Evolutionary conservation across 2,113 vertebrate species (phyloP), one percentile per base, ranked within the genome.

Genomic region (Sturnira hondurensis): DNA sequence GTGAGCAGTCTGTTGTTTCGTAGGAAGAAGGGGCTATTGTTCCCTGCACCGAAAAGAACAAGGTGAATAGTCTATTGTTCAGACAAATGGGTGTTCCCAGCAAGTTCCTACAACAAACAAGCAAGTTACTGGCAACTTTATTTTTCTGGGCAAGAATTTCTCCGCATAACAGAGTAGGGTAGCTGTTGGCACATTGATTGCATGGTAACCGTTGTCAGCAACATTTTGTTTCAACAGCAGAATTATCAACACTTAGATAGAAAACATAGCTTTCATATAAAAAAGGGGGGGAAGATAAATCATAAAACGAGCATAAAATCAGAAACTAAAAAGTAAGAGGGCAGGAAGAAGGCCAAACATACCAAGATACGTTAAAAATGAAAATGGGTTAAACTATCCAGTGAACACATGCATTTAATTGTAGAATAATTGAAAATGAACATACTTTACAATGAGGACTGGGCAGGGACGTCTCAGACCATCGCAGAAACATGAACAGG

Each of bases 141-240:
- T 86, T 76, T 86, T 96, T n/a, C 45, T 17, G 31, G 81, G 73
- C 52, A 77, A 77, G 86, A 58, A 86, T 65, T 89, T 89, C 73
- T 45, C 19, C 20, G 41, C 38, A 33, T 50, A 33, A 33, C 8
- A 31, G 22, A 63, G 16, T 16, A 22, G 50, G 50, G 28, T 58
- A 50, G 58, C 36, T 28, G 36, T 10, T 58, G 17, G 65, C 41
- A 11, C 41, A 2, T 68, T 73, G 56, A 36, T 73, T 58, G 45
- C 20, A 68, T 47, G 38, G 28, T 31, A 65, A n/a, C 45, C 24
- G 11, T 63, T 16, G 45, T 78, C 43, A 45, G 11, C 16, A 77
- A 28, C 16, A n/a, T 56, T 41, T 43, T 82, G 47, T 91, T 86
- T 68, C 47, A 43, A 68, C 31, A 87, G 38, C 26, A 41, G 22